Conservation (phyloP, 2,888 invertebrate genomes). For the Hydriomena furcata region DNA sequence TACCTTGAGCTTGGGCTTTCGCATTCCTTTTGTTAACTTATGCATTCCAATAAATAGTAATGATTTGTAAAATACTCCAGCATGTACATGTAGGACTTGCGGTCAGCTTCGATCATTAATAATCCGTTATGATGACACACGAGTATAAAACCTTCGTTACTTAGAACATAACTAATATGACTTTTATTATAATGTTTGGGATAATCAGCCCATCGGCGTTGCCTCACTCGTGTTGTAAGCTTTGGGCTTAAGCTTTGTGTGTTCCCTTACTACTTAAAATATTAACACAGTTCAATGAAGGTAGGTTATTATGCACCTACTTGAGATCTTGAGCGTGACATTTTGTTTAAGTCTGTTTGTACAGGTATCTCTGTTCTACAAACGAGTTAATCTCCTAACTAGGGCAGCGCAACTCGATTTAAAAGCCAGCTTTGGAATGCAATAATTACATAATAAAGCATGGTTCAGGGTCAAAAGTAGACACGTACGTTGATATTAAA, state of each 20-base stretch:
- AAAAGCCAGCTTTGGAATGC: constrained; percentile 62
- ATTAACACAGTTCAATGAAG: too few species aligned
- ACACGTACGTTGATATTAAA: background rate
- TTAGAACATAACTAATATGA: too few species aligned
- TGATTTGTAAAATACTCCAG: constrained; percentile 16
- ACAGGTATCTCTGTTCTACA: constrained; percentile 1
- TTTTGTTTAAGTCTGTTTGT: background rate
- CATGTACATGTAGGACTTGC: background rate
- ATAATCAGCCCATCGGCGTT: too few species aligned
- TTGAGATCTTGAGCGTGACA: too few species aligned
- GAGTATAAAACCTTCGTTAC: too few species aligned
- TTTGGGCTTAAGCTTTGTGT: too few species aligned
- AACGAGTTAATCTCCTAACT: constrained; percentile 25
- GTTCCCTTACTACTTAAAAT: too few species aligned
- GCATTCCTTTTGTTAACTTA: constrained; percentile 61
- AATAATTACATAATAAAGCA: constrained; percentile 43
- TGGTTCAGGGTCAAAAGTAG: constrained; percentile 13
- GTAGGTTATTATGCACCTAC: too few species aligned
- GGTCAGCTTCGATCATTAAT: background rate
- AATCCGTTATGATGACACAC: too few species aligned
- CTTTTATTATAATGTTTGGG: too few species aligned
- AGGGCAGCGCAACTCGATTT: constrained; percentile 53
- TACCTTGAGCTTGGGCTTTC: constrained; percentile 63
- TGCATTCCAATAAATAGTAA: constrained; percentile 40
- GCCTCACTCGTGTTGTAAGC: too few species aligned